Percentiles rank a stretch among this genome's conserved stretches.
Conservation (phyloP, 1,140 invertebrate species). For the Drosophila lini region DNA sequence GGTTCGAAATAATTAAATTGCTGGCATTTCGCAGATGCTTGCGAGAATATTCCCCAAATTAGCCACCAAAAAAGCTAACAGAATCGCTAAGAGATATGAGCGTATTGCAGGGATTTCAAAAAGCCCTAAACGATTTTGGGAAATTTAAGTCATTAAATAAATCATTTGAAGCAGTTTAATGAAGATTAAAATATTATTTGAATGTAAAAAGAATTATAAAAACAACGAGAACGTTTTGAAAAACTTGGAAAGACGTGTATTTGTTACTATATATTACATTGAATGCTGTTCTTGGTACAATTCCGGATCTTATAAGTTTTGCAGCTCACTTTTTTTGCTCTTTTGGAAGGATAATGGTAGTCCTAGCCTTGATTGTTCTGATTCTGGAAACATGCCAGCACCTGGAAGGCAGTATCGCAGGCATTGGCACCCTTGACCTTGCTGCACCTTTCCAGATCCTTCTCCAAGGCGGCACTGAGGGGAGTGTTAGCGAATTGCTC, state of each 20-base stretch:
- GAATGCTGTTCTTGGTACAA: background rate
- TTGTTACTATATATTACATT: background rate
- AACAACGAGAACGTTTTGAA: background rate
- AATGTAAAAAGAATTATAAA: background rate
- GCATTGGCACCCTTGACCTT: slow-evolving; percentile 47
- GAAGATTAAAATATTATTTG: too few relatives aligned
- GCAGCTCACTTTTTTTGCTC: slow-evolving; percentile 1
- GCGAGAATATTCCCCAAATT: slow-evolving; percentile 39
- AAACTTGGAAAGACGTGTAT: background rate
- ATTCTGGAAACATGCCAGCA: slow-evolving; percentile 40
- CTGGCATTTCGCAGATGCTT: slow-evolving; percentile 59
- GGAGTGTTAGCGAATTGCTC: background rate
- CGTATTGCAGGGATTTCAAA: slow-evolving; percentile 1
- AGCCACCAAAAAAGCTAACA: slow-evolving; percentile 41
- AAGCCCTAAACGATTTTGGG: background rate
- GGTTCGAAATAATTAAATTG: slow-evolving; percentile 77
- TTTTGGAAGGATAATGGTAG: background rate
- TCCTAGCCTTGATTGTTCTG: background rate
- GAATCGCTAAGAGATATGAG: slow-evolving; percentile 6
- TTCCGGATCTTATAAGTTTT: background rate
- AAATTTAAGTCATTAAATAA: background rate
- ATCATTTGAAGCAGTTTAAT: background rate
- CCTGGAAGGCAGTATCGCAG: slow-evolving; percentile 66
- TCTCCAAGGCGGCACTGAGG: slow-evolving; percentile 1
- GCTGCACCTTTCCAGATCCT: slow-evolving; percentile 40